Evolutionary conservation across 2,888 invertebrate genomes (phyloP).

Genomic region (Nasonovia ribisnigri): DNA sequence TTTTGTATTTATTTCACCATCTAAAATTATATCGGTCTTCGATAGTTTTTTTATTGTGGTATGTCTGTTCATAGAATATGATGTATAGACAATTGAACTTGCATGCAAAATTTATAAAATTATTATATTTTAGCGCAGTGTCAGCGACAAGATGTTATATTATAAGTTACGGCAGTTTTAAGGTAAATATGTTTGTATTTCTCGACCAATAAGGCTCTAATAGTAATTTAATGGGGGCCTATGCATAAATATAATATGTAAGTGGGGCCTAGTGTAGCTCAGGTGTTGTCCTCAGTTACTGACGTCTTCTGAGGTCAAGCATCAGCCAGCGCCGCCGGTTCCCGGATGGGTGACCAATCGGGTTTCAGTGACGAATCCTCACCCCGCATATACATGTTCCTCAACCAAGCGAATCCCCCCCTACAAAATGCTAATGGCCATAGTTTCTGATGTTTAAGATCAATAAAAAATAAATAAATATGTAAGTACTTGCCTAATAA

Average conservation of each 20-base stretch:
- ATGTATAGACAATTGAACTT: not conserved
- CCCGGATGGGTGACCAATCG: too few species aligned
- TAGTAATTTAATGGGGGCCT: not conserved
- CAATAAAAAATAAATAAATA: too few species aligned
- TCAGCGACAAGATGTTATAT: not conserved
- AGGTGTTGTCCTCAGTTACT: too few species aligned
- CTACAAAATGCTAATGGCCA: too few species aligned
- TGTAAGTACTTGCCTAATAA: too few species aligned
- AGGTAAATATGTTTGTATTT: not conserved
- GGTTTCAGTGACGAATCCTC: too few species aligned
- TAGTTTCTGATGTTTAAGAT: too few species aligned
- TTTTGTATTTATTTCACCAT: not conserved
- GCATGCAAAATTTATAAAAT: not conserved
- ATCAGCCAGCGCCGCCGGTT: too few species aligned
- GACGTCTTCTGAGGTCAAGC: too few species aligned
- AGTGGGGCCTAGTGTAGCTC: not conserved
- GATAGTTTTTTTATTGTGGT: not conserved
- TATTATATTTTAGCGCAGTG: not conserved
- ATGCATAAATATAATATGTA: not conserved
- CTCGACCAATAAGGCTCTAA: fast-evolving
- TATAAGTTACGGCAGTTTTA: not conserved
- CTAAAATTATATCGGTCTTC: not conserved
- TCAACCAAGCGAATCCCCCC: too few species aligned
- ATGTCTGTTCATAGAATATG: not conserved
- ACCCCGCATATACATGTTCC: too few species aligned